Conservation (phyloP, 2,113 vertebrate genomes). For the Beaufortia kweichowensis region DNA sequence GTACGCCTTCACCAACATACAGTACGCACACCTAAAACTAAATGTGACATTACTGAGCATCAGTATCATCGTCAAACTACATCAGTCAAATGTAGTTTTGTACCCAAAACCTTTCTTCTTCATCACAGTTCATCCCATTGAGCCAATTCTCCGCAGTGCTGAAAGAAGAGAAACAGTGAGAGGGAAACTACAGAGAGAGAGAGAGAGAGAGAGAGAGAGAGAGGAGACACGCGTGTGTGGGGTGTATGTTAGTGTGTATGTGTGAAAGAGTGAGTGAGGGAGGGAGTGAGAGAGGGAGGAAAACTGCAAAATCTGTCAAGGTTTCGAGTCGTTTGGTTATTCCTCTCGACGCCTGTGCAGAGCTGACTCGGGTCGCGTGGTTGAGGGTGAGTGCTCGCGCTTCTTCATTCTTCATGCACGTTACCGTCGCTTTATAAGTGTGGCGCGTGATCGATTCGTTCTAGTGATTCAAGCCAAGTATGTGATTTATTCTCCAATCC, state of each 20-base stretch:
- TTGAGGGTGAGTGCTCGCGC: constrained; percentile 63
- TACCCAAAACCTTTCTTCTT: constrained; percentile 4
- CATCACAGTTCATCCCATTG: constrained; percentile 59
- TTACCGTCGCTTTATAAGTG: constrained; percentile 2
- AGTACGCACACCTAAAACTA: constrained; percentile 11
- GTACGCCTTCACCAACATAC: constrained; percentile 1
- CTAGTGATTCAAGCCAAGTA: constrained; percentile 7
- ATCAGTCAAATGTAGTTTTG: constrained; percentile 17
- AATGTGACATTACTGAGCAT: constrained; percentile 45
- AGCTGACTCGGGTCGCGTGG: constrained; percentile 53
- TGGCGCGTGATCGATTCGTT: constrained; percentile 26
- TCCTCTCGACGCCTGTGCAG: constrained; percentile 60
- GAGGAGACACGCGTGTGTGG: constrained; percentile 23
- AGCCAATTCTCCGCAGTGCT: constrained; percentile 74
- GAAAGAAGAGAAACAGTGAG: constrained; percentile 48
- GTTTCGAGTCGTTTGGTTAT: constrained; percentile 60
- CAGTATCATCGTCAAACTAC: constrained; percentile 31
- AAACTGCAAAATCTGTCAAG: constrained; percentile 60
- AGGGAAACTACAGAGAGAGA: constrained; percentile 15
- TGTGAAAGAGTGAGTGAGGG: constrained; percentile 23
- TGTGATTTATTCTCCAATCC: neutral
- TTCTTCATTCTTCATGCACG: constrained; percentile 5
- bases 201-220: constrained; percentile 24
- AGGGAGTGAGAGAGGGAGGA: constrained; percentile 44
- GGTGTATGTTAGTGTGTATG: constrained; percentile 28